These are phyloP conservation scores for Trichonephila clavata DNA, from an alignment of 1,140 invertebrate genomes.

Conservation along the genomic window DNA sequence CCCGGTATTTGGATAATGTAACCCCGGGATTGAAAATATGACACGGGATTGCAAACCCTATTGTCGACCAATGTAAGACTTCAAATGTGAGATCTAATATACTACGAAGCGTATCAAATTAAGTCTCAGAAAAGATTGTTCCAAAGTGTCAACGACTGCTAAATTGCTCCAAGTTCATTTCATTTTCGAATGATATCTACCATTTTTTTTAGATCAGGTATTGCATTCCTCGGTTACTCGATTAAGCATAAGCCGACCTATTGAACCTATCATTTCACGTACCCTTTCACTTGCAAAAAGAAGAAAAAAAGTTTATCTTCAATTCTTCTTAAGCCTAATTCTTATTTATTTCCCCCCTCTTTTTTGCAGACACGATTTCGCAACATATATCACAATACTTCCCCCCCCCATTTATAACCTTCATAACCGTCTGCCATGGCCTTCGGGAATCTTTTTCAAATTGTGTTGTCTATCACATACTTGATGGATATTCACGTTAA, in stretches of 20 bases:
- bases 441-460: background rate
- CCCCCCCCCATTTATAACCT: background rate
- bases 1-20: too few relatives aligned
- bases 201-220: background rate
- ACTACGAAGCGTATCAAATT: too few relatives aligned
- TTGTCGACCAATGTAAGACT: too few relatives aligned
- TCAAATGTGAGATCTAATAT: too few relatives aligned
- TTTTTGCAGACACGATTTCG: background rate
- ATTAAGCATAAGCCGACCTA: background rate
- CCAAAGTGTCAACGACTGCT: background rate
- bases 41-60: too few relatives aligned
- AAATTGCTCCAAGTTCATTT: background rate
- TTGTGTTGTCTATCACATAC: slow-evolving; percentile 31
- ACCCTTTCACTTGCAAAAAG: background rate
- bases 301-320: background rate
- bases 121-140: background rate
- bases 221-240: background rate
- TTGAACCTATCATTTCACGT: slow-evolving; percentile 24
- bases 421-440: background rate
- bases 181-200: background rate
- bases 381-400: background rate
- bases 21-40: too few relatives aligned
- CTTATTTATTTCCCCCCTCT: background rate
- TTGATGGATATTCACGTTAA: background rate
- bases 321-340: background rate